Base-by-base conservation (phyloP, 2,113 vertebrate species). In the Hepsetus odoe region DNA sequence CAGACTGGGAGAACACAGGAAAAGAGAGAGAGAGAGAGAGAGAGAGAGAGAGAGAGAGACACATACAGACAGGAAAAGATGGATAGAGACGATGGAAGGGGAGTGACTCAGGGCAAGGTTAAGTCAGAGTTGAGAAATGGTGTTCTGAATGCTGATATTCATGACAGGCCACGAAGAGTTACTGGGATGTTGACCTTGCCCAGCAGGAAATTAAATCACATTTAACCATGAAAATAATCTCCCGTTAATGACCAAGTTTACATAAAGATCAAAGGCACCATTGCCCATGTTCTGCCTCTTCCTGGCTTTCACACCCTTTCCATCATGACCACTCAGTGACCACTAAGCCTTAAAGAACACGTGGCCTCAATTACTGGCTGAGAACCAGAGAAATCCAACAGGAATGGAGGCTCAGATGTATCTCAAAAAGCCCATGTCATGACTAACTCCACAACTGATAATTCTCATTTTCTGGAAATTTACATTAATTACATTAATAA, bases 241-340 rank as follows among this genome's bases (percentile, higher is more conserved):
- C 58, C 72, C 16, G 13, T n/a, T 78, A 74, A 77, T 84, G 62
- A 80, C 28, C 22, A 16, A n/a, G 28, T 73, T 74, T 74, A 66
- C 24, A 59, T 28, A 32, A 38, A 77, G 59, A 80, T 80, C 49
- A 70, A 77, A 77, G 72, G 22, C 35, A 51, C 66, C 24, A 67
- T 56, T 40, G 56, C 49, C 49, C 70, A 65, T 33, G 18, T 58
- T 51, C 26, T 62, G 61, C 44, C 13, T 11, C 49, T 44, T 10
- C 12, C 20, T 13, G 28, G 10, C n/a, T 70, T 67, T 44, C 42
- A 72, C 66, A 75, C 62, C 69, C 49, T 75, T 71, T 59, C 20
- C 70, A 28, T 14, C 35, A n/a, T 67, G 55, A 67, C 18, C 40
- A 78, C 55, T 44, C 13, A 24, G n/a, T 67, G 53, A 61, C 66